phyloP scores from a whole-genome alignment of 2,113 vertebrate genomes.

The Psettodes erumei region DNA sequence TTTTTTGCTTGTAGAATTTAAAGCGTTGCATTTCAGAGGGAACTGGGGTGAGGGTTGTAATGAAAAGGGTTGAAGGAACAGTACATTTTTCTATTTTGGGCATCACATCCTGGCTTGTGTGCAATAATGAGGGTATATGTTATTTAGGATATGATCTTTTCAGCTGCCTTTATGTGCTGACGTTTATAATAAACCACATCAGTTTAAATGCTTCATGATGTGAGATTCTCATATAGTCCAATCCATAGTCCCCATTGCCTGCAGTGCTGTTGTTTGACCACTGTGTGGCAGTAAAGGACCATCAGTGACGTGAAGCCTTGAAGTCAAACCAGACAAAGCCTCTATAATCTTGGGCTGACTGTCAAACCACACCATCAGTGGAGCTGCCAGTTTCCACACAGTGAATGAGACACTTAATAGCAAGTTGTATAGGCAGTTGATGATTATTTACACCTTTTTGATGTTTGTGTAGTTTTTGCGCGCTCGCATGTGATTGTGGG shows the following conservation, averaged over 20 bases:
- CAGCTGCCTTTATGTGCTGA: background rate
- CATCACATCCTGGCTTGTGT: background rate
- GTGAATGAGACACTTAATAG: background rate
- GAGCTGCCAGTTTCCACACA: background rate
- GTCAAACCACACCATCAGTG: background rate
- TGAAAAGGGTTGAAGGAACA: background rate
- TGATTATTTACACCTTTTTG: accelerated
- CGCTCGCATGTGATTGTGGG: background rate
- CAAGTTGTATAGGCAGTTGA: slow-evolving; percentile 4
- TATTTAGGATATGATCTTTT: background rate
- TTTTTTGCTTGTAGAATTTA: too few species aligned
- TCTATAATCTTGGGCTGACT: background rate
- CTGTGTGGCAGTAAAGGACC: slow-evolving; percentile 65
- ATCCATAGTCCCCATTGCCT: background rate
- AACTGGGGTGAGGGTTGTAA: background rate
- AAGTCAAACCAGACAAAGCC: slow-evolving; percentile 39
- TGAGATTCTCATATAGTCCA: background rate
- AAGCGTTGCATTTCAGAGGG: too few species aligned
- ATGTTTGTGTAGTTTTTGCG: background rate
- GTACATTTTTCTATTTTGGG: too few species aligned
- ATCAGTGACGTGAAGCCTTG: background rate
- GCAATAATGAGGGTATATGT: background rate
- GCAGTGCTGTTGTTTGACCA: slow-evolving; percentile 43
- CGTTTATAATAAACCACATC: background rate
- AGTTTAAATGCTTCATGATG: too few species aligned